Evolutionary conservation across 2,888 invertebrate species (phyloP).

Genomic region (Aspidapion aeneum): DNA sequence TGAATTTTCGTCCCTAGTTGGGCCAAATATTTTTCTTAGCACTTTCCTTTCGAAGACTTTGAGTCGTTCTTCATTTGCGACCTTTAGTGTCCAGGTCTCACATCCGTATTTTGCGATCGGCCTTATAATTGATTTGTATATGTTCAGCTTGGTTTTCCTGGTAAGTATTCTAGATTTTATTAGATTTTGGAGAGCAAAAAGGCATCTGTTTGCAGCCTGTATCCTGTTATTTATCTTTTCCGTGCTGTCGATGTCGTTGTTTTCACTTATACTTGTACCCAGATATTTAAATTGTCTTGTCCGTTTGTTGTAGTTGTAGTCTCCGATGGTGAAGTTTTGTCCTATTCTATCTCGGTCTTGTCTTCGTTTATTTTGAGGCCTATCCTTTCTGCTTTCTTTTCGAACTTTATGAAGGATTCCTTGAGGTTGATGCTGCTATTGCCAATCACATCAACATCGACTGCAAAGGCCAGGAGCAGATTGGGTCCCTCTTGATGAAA

Average conservation of each 20-base stretch:
- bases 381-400: conserved; percentile 9
- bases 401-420: conserved; percentile 6
- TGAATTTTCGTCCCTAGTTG: no score
- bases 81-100: conserved; percentile 8
- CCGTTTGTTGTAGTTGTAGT: conserved; percentile 6
- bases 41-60: no score
- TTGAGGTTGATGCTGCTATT: conserved; percentile 10
- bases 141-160: conserved; percentile 5
- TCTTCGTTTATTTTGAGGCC: conserved; percentile 14
- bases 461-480: conserved; percentile 3
- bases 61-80: neutral
- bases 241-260: neutral
- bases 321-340: conserved; percentile 5
- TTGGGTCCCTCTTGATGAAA: no score
- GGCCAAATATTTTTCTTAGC: no score
- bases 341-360: conserved; percentile 10
- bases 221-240: conserved; percentile 14
- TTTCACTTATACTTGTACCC: conserved; percentile 9
- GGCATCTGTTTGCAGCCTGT: conserved; percentile 11
- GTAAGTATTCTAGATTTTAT: conserved; percentile 10
- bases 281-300: conserved; percentile 4
- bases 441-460: conserved; percentile 7
- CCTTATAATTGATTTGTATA: conserved; percentile 9
- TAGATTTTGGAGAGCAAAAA: conserved; percentile 8
- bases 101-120: conserved; percentile 3